Evolutionary conservation across 2,113 vertebrate species (phyloP), one percentile per base, ranked within the genome.

Genomic region (Ibidorhyncha struthersii): DNA sequence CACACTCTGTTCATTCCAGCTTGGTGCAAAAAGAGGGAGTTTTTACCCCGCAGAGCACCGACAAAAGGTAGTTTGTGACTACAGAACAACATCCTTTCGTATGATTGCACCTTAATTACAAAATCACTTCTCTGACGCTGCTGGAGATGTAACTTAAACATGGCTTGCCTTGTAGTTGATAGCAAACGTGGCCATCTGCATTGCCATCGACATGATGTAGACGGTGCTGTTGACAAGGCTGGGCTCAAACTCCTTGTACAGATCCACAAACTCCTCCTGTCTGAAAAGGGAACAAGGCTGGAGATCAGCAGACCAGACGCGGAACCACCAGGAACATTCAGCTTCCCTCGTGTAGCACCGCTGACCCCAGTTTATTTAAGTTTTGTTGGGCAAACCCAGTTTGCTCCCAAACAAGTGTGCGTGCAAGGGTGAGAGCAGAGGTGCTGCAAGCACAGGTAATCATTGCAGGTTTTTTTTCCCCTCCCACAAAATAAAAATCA

Each of bases 131-230:
- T 19, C 29, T 8, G 32, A 49, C 9, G 55, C 32, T 12, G 34
- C 26, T 4, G n/a, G 45, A 72, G 43, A 19, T 12, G 30, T 0
- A 23, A 63, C 3, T 25, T 8, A 15, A 72, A 14, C 32, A 3
- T 1, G 20, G 43, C 87, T 87, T 97, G 99, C 99, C 99, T 99
- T 99, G 97, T 99, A 99, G 97, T 99, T 99, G 97, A 99, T 99
- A 62, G 99, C 99, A 29, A 99, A 99, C 3, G 99, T 99, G 82
- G 99, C 99, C 98, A 99, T 99, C 95, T 99, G 99, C 99, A 99
- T 99, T 41, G 99, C 99, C 99, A 99, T 99, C 15, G 99, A 99
- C 99, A 99, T 99, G 93, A 99, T 99, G 95, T 99, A 99, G 61
- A 99, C 99, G 0, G 99, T 99, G 97, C 99, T 99, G 98, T 99